Percentiles rank a stretch among this genome's conserved stretches.
Evolutionary conservation across 2,113 vertebrate species (phyloP).

Genomic region (Phaetusa simplex): DNA sequence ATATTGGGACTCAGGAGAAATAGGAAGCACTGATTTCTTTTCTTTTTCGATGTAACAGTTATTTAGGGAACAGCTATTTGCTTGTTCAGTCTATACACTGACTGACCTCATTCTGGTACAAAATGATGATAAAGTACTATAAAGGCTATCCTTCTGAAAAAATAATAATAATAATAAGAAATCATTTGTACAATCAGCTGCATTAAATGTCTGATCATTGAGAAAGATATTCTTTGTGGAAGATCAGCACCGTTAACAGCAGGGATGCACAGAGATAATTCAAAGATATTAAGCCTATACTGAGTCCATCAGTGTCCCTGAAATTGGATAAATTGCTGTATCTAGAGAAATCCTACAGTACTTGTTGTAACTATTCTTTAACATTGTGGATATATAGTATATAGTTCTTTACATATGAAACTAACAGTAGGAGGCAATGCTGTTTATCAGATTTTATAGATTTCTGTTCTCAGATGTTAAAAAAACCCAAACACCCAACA

Average conservation of each 20-base stretch:
- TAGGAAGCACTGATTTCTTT: rapidly evolving
- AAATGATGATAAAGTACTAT: background rate
- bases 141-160: background rate
- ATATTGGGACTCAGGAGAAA: background rate
- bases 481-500: background rate
- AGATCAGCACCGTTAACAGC: background rate
- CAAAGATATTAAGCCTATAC: background rate
- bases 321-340: background rate
- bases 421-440: background rate
- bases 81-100: background rate
- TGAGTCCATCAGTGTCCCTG: background rate
- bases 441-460: background rate
- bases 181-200: background rate
- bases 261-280: background rate
- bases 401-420: background rate
- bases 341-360: background rate
- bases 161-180: background rate
- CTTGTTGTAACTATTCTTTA: background rate
- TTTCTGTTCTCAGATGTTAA: background rate
- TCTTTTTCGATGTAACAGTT: background rate
- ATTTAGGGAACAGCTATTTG: background rate
- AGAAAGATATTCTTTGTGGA: background rate
- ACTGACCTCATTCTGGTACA: background rate
- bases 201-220: background rate
- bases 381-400: background rate